Base-by-base conservation (phyloP, 2,888 invertebrate genomes). In the Congeria kusceri region DNA sequence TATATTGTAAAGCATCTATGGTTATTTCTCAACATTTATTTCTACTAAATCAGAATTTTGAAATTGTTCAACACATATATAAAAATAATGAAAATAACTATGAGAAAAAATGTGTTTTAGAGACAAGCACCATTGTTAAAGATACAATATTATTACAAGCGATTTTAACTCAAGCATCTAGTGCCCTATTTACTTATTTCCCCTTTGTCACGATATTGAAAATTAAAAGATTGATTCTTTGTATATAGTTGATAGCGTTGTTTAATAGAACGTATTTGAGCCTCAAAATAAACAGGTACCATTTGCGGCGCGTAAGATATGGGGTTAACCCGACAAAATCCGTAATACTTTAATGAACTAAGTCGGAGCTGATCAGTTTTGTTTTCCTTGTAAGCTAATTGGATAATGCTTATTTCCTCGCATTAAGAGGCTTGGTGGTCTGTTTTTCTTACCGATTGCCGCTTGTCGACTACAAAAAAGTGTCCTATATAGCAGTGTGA, bases 301-400 rank as follows among this genome's bases (percentile, higher is more conserved):
- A 59, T 77, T 71, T 71, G 77, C 77, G 77, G 77, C 47, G 32
- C 49, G 44, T 77, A 25, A 66, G 77, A 77, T 66, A 49, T 57
- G 49, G 29, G 13, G 28, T 20, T 71, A 70, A 68, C 28, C 61
- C 56, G 59, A 47, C 58, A 44, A 78, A 78, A 69, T 69, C 72
- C 65, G 27, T 73, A 78, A 78, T 73, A 64, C 77, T 58, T 78
- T 78, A 78, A 78, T 78, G 77, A 72, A 78, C 63, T 78, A 39
- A 32, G 39, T 58, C 71, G 61, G 71, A 77, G 71, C 62, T 77
- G 29, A 20, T 47, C 49, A 20, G 29, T 32, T 39, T 53, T 58
- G 64, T 76, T 69, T 70, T 70, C 53, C 56, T 56, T 25, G 53
- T 29, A 25, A 20, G 18, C 23, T 70, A 70, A 70, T 70, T 70